Base-by-base conservation (phyloP, 2,888 invertebrate species). In the Drosophila falleni region DNA sequence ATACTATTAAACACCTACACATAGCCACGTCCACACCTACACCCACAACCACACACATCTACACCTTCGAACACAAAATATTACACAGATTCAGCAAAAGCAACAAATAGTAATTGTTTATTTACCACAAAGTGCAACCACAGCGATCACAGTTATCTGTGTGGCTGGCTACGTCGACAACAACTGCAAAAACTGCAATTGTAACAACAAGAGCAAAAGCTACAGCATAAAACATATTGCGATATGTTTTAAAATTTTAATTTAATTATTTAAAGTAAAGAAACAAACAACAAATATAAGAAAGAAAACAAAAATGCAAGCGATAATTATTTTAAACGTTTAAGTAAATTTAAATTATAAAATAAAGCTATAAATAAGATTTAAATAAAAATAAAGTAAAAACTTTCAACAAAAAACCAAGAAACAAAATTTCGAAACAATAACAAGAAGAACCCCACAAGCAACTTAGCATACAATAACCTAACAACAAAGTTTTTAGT, bases 1-100 rank as follows among this genome's bases (percentile, higher is more conserved):
- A 93, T 99, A 99, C 95, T 99, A 99, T 95, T 97, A 97, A 95
- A 92, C 76, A 56, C 39, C 46, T 47, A 33, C 65, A 65, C 53
- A 67, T 63, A 73, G 59, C 67, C 39, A 65, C 65, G 62, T 29
- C 49, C 41, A 69, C 61, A 65, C 16, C 50, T 61, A 73, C 55
- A 59, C 50, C 56, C 53, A 71, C 55, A 54, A 50, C 50, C 41
- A 62, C 47, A 47, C 39, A 61, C 29, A 67, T 39, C 58, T 23
- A 61, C 46, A 62, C 49, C 51, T 39, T 70, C 66, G 74, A 68
- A 81, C 60, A 79, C 55, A 56, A 50, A 47, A 29, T 62, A 56
- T 47, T 47, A 49, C 63, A 56, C 63, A 39, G 63, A 56, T 56
- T 63, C 64, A 71, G 77, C 81, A 80, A 66, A 58, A 63, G 78